Conservation (phyloP, 2,113 vertebrate species). For the Entomyzon cyanotis region DNA sequence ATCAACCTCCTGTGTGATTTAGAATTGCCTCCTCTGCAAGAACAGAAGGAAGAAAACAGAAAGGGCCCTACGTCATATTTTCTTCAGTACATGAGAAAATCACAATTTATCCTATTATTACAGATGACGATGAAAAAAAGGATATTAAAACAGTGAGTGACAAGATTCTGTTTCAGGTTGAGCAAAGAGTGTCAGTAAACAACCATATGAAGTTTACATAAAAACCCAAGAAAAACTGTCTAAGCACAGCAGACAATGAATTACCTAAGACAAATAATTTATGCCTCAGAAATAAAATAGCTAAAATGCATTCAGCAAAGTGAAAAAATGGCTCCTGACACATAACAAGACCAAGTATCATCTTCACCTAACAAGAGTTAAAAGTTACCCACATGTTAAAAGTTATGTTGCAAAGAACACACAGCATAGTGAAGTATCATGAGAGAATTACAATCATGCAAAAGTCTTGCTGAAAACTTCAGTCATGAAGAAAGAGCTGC, state of each 20-base stretch:
- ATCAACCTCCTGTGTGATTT: neutral
- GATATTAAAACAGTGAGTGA: neutral
- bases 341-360: neutral
- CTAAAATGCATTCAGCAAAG: neutral
- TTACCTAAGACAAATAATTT: neutral
- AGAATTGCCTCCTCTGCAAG: neutral
- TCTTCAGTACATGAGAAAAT: neutral
- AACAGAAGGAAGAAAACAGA: neutral
- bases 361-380: neutral
- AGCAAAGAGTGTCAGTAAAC: neutral
- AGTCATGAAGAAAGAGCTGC: neutral
- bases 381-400: neutral
- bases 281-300: neutral
- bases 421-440: rapidly evolving
- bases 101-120: neutral
- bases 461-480: neutral
- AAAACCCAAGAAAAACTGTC: neutral
- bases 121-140: neutral
- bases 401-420: neutral
- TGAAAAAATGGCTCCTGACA: neutral
- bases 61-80: neutral
- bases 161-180: neutral
- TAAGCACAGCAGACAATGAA: neutral
- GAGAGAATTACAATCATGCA: neutral
- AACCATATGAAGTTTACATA: neutral